Conservation (phyloP, 2,888 invertebrate species). For the Deilephila elpenor region DNA sequence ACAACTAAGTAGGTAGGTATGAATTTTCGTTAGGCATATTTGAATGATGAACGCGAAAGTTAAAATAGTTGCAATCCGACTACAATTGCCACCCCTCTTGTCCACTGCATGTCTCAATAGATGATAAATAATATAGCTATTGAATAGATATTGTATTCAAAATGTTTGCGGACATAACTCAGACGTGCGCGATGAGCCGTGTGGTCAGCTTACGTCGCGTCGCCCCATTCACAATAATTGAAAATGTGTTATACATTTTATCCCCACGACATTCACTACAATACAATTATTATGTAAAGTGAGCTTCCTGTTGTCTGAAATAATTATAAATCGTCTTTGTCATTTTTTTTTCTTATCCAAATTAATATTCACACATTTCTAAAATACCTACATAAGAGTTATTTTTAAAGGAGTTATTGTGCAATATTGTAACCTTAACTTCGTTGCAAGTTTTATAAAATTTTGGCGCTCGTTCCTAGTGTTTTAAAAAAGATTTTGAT, state of each 20-base stretch:
- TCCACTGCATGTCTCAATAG: constrained; percentile 29
- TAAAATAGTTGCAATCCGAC: constrained; percentile 24
- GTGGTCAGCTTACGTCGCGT: constrained; percentile 28
- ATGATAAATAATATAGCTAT: constrained; percentile 46
- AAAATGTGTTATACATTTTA: background rate
- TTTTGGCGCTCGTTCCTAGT: no score
- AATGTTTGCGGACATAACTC: constrained; percentile 62
- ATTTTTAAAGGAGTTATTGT: no score
- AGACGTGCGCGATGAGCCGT: constrained; percentile 54
- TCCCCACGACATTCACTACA: background rate
- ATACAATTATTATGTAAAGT: background rate
- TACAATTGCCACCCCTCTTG: background rate
- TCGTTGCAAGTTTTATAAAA: no score
- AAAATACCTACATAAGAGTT: no score
- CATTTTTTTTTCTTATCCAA: no score
- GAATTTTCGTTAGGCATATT: no score
- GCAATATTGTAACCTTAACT: no score
- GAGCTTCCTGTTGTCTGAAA: no score
- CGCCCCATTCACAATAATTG: constrained; percentile 40
- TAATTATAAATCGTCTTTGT: no score
- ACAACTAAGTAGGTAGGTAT: no score
- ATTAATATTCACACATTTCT: no score
- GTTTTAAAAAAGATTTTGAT: no score
- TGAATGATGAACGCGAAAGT: background rate
- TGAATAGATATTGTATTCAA: constrained; percentile 43